These are phyloP conservation scores for Synodontis membranacea DNA, from an alignment of 2,113 vertebrate species.

Conservation along the genomic window DNA sequence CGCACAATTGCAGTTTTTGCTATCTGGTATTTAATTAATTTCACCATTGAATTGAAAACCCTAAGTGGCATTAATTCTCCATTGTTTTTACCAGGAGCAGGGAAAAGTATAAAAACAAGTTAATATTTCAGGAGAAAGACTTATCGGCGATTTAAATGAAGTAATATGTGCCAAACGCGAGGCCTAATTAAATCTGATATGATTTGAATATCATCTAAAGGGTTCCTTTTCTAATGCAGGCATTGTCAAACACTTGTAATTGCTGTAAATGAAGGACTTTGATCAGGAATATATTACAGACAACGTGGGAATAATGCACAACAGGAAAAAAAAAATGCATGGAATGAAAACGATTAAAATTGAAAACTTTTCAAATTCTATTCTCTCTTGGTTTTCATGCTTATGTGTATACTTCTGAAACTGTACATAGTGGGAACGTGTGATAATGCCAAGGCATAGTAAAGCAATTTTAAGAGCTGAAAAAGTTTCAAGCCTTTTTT, in stretches of 20 bases:
- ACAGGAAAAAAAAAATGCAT: background rate
- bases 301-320: conserved; percentile 35
- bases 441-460: background rate
- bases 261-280: conserved; percentile 52
- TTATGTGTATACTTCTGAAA: background rate
- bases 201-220: conserved; percentile 53
- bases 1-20: conserved; percentile 34
- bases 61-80: conserved; percentile 37
- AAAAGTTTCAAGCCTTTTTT: background rate
- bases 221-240: conserved; percentile 55
- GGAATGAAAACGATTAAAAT: conserved; percentile 39
- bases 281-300: conserved; percentile 51
- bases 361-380: conserved; percentile 6
- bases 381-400: background rate
- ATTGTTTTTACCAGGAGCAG: conserved; percentile 49
- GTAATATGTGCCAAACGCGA: conserved; percentile 51
- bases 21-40: conserved; percentile 44
- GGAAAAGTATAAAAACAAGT: conserved; percentile 46
- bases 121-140: conserved; percentile 53
- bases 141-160: conserved; percentile 55
- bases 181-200: conserved; percentile 58
- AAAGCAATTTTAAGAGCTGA: background rate
- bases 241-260: conserved; percentile 54
- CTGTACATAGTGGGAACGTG: background rate
- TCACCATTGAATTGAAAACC: conserved; percentile 44